These are phyloP conservation scores for Hirtodrosophila alboralis DNA, from an alignment of 2,888 invertebrate genomes.

Conservation along the genomic window DNA sequence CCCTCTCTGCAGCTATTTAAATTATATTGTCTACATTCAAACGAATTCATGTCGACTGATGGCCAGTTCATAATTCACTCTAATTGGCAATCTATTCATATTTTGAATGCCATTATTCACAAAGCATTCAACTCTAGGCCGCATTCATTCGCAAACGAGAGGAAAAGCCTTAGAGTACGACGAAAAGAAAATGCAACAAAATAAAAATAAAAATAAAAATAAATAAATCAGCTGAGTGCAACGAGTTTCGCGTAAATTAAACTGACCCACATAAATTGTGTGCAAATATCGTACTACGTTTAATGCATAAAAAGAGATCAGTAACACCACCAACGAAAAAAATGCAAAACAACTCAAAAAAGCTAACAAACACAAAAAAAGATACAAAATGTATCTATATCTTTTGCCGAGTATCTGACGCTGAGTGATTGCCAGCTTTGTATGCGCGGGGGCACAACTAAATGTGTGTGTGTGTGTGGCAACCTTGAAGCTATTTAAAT, in stretches of 20 bases:
- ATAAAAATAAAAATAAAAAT: too few species aligned
- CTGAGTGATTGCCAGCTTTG: conserved; percentile 61
- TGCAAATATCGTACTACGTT: conserved; percentile 66
- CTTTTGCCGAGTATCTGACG: conserved; percentile 56
- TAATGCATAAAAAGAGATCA: conserved; percentile 61
- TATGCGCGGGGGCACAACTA: conserved; percentile 62
- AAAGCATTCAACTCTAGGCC: conserved; percentile 50
- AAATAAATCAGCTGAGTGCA: conserved; percentile 57
- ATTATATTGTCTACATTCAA: too few species aligned
- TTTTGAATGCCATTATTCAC: conserved; percentile 45
- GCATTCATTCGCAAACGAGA: conserved; percentile 1
- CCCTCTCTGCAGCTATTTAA: neutral
- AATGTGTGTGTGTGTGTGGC: conserved; percentile 34
- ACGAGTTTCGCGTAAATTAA: conserved; percentile 71
- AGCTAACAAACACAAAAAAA: conserved; percentile 8
- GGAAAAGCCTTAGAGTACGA: conserved; percentile 23
- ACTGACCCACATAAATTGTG: conserved; percentile 77
- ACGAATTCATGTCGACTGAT: conserved; percentile 11
- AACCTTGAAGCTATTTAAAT: conserved; percentile 81
- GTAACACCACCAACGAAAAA: conserved; percentile 8
- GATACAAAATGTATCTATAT: conserved; percentile 46
- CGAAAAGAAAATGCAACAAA: conserved; percentile 37
- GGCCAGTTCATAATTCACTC: conserved; percentile 42
- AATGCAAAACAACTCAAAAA: conserved; percentile 15
- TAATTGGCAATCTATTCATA: conserved; percentile 53